Percentiles rank a stretch among this genome's conserved stretches.
Conservation (phyloP, 2,797 vertebrate genomes). For the Distichodus sexfasciatus region DNA sequence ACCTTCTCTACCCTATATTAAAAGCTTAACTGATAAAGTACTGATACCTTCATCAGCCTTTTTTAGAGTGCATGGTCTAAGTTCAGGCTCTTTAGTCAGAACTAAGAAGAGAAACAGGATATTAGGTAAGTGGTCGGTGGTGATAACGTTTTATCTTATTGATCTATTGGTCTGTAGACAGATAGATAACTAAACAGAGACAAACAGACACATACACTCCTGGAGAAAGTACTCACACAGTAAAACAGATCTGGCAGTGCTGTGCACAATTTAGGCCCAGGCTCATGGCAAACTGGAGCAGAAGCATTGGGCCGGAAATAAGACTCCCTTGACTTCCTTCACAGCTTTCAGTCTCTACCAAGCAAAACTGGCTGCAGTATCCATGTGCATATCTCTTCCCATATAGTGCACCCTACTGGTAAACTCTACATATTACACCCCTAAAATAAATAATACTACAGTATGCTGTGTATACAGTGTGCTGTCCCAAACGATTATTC, state of each 20-base stretch:
- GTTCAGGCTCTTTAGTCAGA: too few species aligned
- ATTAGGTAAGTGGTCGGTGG: too few species aligned
- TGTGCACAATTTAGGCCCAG: slow-evolving; percentile 17
- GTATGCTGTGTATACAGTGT: too few species aligned
- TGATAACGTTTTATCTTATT: too few species aligned
- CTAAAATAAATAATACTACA: too few species aligned
- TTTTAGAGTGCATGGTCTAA: too few species aligned
- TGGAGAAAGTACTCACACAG: too few species aligned
- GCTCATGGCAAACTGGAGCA: not conserved
- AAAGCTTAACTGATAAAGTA: too few species aligned
- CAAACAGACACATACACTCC: not conserved
- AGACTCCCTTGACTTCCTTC: slow-evolving; percentile 31
- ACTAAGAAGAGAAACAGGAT: too few species aligned
- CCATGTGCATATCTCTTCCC: slow-evolving; percentile 1
- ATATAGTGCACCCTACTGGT: slow-evolving; percentile 26
- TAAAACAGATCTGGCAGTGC: slow-evolving; percentile 15
- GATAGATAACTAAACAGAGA: not conserved
- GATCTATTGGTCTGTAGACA: not conserved
- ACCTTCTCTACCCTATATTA: too few species aligned
- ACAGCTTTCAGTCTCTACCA: slow-evolving; percentile 7
- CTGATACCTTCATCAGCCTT: too few species aligned
- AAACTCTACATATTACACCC: not conserved
- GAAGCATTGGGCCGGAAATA: slow-evolving; percentile 25
- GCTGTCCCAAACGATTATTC: too few species aligned
- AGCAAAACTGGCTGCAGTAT: not conserved